phyloP scores from a whole-genome alignment of 2,113 vertebrate genomes.

The Ammodytes marinus region DNA sequence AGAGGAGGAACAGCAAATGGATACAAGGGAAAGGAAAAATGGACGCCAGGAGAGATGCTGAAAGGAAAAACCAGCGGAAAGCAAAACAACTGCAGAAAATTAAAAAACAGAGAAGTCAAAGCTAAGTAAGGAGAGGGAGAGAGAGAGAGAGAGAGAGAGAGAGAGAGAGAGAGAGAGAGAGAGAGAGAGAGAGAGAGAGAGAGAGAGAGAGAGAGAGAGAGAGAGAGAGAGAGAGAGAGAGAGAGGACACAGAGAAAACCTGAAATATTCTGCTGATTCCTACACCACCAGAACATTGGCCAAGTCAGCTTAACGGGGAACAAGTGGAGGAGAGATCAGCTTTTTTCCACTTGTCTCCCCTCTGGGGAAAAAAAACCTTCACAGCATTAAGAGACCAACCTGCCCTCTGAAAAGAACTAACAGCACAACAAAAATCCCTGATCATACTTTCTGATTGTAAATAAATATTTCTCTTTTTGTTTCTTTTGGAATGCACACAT shows the following conservation, averaged over 20 bases:
- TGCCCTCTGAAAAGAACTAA: slow-evolving; percentile 11
- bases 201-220: too few species aligned
- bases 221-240: too few species aligned
- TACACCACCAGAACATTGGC: slow-evolving; percentile 45
- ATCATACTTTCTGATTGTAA: slow-evolving; percentile 52
- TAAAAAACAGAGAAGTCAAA: neutral
- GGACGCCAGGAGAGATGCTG: neutral
- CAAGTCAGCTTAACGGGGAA: slow-evolving; percentile 49
- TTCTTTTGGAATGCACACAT: slow-evolving; percentile 25
- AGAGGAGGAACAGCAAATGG: neutral
- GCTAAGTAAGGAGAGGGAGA: neutral
- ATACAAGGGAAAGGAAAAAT: neutral
- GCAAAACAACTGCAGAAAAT: slow-evolving; percentile 24
- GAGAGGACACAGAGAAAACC: slow-evolving; percentile 40
- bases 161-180: neutral
- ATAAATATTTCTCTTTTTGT: slow-evolving; percentile 43
- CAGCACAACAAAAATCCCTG: slow-evolving; percentile 28
- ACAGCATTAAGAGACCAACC: slow-evolving; percentile 41
- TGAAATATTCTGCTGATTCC: slow-evolving; percentile 70
- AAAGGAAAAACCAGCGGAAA: neutral
- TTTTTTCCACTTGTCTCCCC: slow-evolving; percentile 31
- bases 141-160: neutral
- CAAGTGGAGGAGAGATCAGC: slow-evolving; percentile 50
- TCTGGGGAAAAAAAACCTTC: slow-evolving; percentile 21
- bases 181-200: too few species aligned